Evolutionary conservation across 2,113 vertebrate genomes (phyloP).

Genomic region (Rhabdornis inornatus): DNA sequence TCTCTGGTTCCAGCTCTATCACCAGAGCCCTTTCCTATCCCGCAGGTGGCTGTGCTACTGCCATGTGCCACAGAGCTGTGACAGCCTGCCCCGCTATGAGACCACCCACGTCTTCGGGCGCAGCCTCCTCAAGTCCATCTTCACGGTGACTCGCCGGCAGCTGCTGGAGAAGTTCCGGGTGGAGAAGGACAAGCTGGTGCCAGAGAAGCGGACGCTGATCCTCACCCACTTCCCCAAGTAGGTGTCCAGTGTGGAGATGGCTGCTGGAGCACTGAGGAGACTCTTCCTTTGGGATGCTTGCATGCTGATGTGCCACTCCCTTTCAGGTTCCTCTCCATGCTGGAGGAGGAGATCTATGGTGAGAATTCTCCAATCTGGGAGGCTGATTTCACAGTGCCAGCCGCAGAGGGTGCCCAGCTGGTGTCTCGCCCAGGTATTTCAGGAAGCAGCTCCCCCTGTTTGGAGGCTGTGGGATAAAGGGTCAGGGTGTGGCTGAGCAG

Average conservation of each 20-base stretch:
- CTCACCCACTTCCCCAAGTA: conserved; percentile 99
- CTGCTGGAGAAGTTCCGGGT: conserved; percentile 97
- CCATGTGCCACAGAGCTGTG: conserved; percentile 96
- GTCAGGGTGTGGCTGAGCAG: not conserved
- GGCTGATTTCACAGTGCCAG: conserved; percentile 91
- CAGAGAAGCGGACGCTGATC: conserved; percentile 95
- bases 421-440: conserved; percentile 87
- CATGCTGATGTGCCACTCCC: not conserved
- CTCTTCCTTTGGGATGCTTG: fast-evolving
- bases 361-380: conserved; percentile 98
- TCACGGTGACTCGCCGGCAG: conserved; percentile 93
- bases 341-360: conserved; percentile 98
- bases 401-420: conserved; percentile 84
- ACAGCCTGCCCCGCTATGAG: conserved; percentile 94
- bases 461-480: not conserved
- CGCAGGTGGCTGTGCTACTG: conserved; percentile 96
- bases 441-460: not conserved
- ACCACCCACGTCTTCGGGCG: conserved; percentile 97
- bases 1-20: not conserved
- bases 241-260: not conserved
- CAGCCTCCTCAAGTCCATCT: conserved; percentile 95
- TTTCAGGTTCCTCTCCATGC: conserved; percentile 96
- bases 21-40: fast-evolving
- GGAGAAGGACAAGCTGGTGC: conserved; percentile 97
- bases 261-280: not conserved